Evolutionary conservation across 2,888 invertebrate genomes (phyloP), one percentile per base, ranked within the genome.

Genomic region (Lepidocyrtoides sp.): DNA sequence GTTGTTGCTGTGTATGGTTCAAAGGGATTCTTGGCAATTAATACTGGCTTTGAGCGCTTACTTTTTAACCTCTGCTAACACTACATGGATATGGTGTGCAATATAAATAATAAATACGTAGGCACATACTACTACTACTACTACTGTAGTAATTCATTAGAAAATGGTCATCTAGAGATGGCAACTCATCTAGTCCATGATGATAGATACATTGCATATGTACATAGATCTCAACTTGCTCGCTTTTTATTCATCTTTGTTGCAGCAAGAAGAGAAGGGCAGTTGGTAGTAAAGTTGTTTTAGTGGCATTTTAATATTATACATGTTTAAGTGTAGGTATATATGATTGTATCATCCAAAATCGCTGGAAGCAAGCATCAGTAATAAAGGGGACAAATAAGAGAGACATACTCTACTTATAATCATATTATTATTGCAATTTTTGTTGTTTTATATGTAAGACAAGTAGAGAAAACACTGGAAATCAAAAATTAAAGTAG

Each of bases 21-120:
- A 88, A 88, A 91, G 91, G 90, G 90, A 91, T 91, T 72, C 87
- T 83, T 77, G 57, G 91, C 91, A 92, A 91, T 92, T 91, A 92
- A 92, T 90, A 81, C 85, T 87, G 44, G 48, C 83, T 66, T 84
- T 51, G 44, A 14, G 36, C 32, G 1, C 63, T 69, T 14, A 69
- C 51, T 69, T 32, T 51, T 20, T 51, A 20, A 12, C 54, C 0
- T 60, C 20, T 36, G 36, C n/a, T 36, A 36, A 17, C n/a, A n/a
- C n/a, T n/a, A n/a, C n/a, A n/a, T n/a, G n/a, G n/a, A n/a, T n/a
- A n/a, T n/a, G n/a, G n/a, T n/a, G n/a, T n/a, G n/a, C n/a, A n/a
- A 17, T 69, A 29, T 32, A 29, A 54, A 10, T 4, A 26, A 14
- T 32, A 32, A 7, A 10, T 36, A 17, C 2, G 2, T 36, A 69